These are phyloP conservation scores for Formica selysi DNA, from an alignment of 1,140 invertebrate species.

Conservation along the genomic window DNA sequence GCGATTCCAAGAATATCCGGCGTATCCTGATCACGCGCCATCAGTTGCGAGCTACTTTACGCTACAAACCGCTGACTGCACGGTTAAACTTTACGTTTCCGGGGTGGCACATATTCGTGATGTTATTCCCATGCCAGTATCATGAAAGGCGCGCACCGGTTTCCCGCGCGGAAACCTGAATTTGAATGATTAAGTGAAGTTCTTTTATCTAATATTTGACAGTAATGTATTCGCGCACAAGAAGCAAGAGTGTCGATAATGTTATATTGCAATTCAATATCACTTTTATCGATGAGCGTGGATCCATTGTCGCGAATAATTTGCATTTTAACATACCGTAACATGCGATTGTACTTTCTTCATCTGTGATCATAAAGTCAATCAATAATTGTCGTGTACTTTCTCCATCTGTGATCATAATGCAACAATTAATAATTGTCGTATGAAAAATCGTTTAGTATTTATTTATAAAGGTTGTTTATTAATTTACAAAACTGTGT, in stretches of 20 bases:
- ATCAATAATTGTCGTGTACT: not conserved
- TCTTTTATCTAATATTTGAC: conserved; percentile 19
- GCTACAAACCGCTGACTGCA: not conserved
- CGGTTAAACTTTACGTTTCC: conserved; percentile 27
- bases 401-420: too few species aligned
- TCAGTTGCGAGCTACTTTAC: not conserved
- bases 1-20: not conserved
- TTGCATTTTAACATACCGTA: not conserved
- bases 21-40: not conserved
- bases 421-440: too few species aligned
- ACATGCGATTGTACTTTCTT: not conserved
- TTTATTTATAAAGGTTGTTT: not conserved
- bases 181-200: conserved; percentile 15
- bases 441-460: not conserved
- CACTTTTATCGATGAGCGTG: not conserved
- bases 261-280: not conserved
- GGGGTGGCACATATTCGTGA: not conserved
- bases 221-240: conserved; percentile 24
- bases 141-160: not conserved
- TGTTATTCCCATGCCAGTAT: conserved; percentile 39
- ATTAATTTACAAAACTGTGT: not conserved
- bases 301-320: not conserved
- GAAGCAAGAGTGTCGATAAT: not conserved
- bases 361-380: too few species aligned
- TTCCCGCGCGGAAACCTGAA: not conserved